phyloP scores from a whole-genome alignment of 2,888 invertebrate species.

The Euplexia lucipara region DNA sequence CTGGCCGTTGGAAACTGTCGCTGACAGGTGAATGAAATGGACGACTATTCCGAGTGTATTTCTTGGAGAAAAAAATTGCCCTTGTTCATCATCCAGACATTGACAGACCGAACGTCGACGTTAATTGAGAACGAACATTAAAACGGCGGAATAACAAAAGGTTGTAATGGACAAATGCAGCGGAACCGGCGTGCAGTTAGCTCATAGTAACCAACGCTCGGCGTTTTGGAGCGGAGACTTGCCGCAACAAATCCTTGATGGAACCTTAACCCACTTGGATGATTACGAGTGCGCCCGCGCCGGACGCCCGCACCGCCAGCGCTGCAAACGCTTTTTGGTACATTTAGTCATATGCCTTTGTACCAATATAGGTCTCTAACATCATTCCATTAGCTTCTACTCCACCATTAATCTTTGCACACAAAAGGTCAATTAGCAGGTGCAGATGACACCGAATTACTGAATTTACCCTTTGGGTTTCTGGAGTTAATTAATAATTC shows the following conservation, averaged over 20 bases:
- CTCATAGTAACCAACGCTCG: conserved; percentile 87
- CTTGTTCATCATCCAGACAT: conserved; percentile 72
- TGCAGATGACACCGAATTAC: conserved; percentile 72
- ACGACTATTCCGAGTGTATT: conserved; percentile 60
- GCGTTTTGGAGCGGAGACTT: conserved; percentile 90
- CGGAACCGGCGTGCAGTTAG: conserved; percentile 88
- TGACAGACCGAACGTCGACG: conserved; percentile 80
- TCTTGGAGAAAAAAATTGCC: conserved; percentile 68
- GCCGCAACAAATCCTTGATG: conserved; percentile 91
- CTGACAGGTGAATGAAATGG: conserved; percentile 79
- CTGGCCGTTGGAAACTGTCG: conserved; percentile 72
- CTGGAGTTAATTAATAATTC: conserved; percentile 76
- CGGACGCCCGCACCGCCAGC: conserved; percentile 76
- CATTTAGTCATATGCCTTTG: conserved; percentile 67
- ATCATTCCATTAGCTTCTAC: conserved; percentile 16
- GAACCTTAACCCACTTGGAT: conserved; percentile 91
- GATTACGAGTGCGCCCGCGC: conserved; percentile 85
- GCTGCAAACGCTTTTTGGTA: conserved; percentile 79
- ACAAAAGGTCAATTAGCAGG: conserved; percentile 69
- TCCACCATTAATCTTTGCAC: conserved; percentile 48
- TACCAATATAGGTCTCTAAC: conserved; percentile 41
- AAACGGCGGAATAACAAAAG: conserved; percentile 75
- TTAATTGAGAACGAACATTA: conserved; percentile 72
- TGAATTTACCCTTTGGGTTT: conserved; percentile 74
- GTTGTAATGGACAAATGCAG: conserved; percentile 85